Evolutionary conservation across 2,113 vertebrate species (phyloP).

Genomic region (Malurus alboscapulatus): DNA sequence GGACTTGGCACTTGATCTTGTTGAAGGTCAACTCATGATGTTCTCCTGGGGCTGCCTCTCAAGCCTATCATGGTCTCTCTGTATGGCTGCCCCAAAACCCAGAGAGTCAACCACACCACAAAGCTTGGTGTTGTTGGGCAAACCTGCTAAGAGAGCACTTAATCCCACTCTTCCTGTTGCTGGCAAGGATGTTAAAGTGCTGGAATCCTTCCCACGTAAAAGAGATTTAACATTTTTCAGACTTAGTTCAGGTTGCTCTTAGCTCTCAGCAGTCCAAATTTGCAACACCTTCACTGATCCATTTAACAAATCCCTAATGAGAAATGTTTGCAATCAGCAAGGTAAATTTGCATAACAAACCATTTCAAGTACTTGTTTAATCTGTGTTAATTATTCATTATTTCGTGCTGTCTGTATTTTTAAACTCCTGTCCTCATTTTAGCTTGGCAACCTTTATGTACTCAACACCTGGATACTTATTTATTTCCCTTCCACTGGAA

Average conservation of each 20-base stretch:
- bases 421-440: not conserved
- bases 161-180: not conserved
- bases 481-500: not conserved
- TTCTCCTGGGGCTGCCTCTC: not conserved
- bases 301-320: not conserved
- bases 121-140: not conserved
- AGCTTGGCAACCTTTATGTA: not conserved
- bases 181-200: not conserved
- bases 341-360: not conserved
- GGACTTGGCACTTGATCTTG: not conserved
- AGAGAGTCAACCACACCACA: fast-evolving
- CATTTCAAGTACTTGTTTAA: not conserved
- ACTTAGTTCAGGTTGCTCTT: not conserved
- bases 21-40: not conserved
- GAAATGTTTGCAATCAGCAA: not conserved
- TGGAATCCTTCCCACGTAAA: not conserved
- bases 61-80: not conserved
- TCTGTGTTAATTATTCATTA: not conserved
- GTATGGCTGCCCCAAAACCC: not conserved
- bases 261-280: not conserved
- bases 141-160: not conserved
- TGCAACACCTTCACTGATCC: not conserved
- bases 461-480: not conserved
- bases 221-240: not conserved
- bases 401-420: not conserved